Conservation (phyloP, 2,888 invertebrate genomes). For the Drosophila borborema region DNA sequence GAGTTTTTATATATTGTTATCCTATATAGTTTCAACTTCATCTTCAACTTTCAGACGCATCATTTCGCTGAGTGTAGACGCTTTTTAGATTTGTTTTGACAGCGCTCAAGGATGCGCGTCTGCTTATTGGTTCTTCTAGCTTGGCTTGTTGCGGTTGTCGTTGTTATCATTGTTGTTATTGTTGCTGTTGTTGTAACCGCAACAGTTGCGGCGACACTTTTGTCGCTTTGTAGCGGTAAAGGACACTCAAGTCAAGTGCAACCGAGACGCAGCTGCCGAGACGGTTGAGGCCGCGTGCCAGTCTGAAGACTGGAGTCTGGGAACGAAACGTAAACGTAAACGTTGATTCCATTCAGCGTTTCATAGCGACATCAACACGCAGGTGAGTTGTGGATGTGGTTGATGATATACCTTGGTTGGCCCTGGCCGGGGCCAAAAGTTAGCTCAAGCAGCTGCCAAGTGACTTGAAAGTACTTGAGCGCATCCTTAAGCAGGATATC, state of each 20-base stretch:
- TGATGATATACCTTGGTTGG: slow-evolving; percentile 22
- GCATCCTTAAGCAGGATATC: slow-evolving; percentile 82
- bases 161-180: slow-evolving; percentile 8
- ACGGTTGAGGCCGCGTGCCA: background rate
- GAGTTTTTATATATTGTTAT: too few relatives aligned
- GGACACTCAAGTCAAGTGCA: slow-evolving; percentile 74
- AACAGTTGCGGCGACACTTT: slow-evolving; percentile 76
- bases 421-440: slow-evolving; percentile 56
- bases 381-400: slow-evolving; percentile 1
- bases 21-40: too few relatives aligned
- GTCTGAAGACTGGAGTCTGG: background rate
- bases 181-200: slow-evolving; percentile 65
- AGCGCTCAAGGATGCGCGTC: slow-evolving; percentile 8
- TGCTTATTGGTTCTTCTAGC: slow-evolving; percentile 7
- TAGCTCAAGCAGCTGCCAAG: slow-evolving; percentile 81
- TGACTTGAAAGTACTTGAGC: slow-evolving; percentile 80
- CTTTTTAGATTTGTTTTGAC: slow-evolving; percentile 36
- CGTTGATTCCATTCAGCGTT: slow-evolving; percentile 51
- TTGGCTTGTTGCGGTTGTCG: background rate
- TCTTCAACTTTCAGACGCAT: background rate
- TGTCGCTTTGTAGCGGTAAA: slow-evolving; percentile 67
- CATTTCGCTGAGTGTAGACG: slow-evolving; percentile 28
- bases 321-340: slow-evolving; percentile 26
- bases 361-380: slow-evolving; percentile 53
- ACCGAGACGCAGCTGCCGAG: slow-evolving; percentile 24